Conservation (phyloP, 2,888 invertebrate species). For the Mythimna impura region DNA sequence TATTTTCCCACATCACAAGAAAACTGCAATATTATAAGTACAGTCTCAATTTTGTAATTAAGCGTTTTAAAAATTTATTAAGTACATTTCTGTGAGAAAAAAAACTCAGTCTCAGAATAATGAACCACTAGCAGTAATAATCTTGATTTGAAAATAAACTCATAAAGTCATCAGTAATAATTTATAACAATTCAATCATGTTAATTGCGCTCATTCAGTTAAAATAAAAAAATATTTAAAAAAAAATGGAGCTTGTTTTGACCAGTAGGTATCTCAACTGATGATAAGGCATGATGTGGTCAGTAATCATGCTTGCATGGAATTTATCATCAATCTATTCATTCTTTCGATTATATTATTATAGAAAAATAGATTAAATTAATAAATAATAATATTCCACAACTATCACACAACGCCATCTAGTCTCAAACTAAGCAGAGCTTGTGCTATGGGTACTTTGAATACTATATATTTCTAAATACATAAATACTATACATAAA, state of each 20-base stretch:
- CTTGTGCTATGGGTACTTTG: too few relatives aligned
- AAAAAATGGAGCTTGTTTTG: too few relatives aligned
- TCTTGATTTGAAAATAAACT: background rate
- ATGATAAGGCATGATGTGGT: background rate
- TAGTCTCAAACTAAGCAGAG: too few relatives aligned
- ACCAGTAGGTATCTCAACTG: background rate
- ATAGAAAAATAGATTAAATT: too few relatives aligned
- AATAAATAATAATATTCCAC: too few relatives aligned
- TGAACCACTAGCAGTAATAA: background rate
- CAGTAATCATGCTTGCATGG: background rate
- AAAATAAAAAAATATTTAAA: background rate
- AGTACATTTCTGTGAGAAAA: background rate
- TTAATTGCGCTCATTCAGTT: background rate
- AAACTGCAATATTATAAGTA: constrained; percentile 18
- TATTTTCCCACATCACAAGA: constrained; percentile 49
- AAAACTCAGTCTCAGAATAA: background rate
- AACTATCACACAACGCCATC: too few relatives aligned
- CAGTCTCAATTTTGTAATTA: background rate
- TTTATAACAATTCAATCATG: background rate
- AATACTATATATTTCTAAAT: too few relatives aligned
- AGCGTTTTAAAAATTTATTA: background rate
- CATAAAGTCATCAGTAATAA: background rate
- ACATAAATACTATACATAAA: too few relatives aligned
- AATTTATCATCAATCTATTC: background rate
- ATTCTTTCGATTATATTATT: background rate